Percentiles rank a stretch among this genome's conserved stretches.
These are phyloP conservation scores for Drosophila colorata DNA, from an alignment of 2,888 invertebrate genomes.

Conservation along the genomic window DNA sequence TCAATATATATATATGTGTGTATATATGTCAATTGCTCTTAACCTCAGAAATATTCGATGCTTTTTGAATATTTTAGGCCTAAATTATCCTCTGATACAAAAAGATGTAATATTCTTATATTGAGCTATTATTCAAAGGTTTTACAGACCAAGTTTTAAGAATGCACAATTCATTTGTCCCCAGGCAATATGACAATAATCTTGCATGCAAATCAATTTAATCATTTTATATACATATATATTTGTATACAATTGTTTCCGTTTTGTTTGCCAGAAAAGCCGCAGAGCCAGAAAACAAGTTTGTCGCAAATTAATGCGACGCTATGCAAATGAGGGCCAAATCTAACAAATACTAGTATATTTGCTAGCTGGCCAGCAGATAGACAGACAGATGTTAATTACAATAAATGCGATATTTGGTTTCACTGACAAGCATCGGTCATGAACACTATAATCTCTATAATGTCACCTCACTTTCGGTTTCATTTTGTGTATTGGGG, in stretches of 20 bases:
- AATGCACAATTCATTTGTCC: neutral
- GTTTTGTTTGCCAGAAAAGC: conserved; percentile 14
- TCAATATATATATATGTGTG: no score
- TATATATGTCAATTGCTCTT: no score
- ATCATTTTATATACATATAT: conserved; percentile 10
- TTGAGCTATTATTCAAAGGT: neutral
- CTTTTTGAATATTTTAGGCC: no score
- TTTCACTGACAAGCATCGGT: conserved; percentile 5
- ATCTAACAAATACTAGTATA: conserved; percentile 1
- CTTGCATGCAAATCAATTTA: conserved; percentile 6
- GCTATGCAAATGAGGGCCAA: conserved; percentile 46
- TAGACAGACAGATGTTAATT: neutral
- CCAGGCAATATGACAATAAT: conserved; percentile 16
- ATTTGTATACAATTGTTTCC: conserved; percentile 9
- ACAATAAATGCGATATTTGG: conserved; percentile 2
- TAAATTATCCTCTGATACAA: no score
- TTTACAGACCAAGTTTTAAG: neutral
- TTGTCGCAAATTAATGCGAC: conserved; percentile 32
- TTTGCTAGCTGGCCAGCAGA: conserved; percentile 12
- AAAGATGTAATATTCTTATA: neutral
- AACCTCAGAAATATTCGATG: no score
- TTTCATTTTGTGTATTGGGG: conserved; percentile 28
- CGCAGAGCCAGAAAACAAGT: conserved; percentile 35
- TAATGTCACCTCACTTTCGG: conserved; percentile 32
- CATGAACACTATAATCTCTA: conserved; percentile 28